phyloP scores from a whole-genome alignment of 2,113 vertebrate species.

The Myotis davidii region DNA sequence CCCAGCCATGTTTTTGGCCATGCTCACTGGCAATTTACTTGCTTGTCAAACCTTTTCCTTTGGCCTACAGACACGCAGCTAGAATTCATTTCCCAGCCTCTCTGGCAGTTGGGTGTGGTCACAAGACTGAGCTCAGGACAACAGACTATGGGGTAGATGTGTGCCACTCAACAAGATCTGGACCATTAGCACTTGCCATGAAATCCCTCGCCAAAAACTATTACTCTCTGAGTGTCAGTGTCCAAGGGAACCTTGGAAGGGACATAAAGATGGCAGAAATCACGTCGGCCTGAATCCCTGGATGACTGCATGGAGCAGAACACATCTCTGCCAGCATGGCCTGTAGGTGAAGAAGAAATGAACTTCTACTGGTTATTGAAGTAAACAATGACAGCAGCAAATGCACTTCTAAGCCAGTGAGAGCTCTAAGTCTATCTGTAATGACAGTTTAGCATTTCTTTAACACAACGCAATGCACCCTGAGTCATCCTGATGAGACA shows the following conservation, averaged over 20 bases:
- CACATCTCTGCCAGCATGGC: not conserved
- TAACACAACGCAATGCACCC: fast-evolving
- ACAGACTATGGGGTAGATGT: not conserved
- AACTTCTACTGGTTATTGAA: not conserved
- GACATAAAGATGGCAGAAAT: not conserved
- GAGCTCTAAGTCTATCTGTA: not conserved
- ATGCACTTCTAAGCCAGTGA: not conserved
- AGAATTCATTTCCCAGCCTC: not conserved
- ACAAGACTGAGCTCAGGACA: not conserved
- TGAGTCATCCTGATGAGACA: not conserved
- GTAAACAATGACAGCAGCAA: not conserved
- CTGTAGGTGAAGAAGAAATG: not conserved
- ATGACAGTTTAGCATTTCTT: not conserved
- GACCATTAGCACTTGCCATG: not conserved
- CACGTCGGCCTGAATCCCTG: not conserved
- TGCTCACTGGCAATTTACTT: not conserved
- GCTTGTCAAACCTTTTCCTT: not conserved
- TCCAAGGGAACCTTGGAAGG: not conserved
- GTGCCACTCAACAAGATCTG: not conserved
- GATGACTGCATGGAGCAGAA: not conserved
- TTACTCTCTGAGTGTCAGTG: too few relatives aligned
- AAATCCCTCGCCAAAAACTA: too few relatives aligned
- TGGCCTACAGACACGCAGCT: not conserved
- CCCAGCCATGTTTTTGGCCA: not conserved
- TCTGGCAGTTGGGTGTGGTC: not conserved